Percentiles rank a stretch among this genome's conserved stretches.
phyloP scores from a whole-genome alignment of 2,888 invertebrate species.

The Saturnia japonica region DNA sequence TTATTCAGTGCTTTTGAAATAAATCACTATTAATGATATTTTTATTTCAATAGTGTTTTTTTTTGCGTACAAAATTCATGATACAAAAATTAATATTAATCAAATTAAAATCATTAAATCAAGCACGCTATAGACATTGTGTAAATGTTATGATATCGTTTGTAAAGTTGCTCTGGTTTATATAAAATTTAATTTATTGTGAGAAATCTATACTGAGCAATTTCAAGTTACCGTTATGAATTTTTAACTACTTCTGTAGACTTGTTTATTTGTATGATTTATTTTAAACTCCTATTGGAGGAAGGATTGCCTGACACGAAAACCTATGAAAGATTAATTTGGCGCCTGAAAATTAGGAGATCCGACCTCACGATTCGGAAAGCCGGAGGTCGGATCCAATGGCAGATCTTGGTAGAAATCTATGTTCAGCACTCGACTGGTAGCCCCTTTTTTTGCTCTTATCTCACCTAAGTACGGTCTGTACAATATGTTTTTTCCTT shows the following conservation, averaged over 20 bases:
- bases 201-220: conserved; percentile 54
- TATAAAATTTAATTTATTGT: conserved; percentile 65
- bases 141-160: conserved; percentile 34
- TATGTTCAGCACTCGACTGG: no score
- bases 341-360: no score
- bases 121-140: conserved; percentile 47
- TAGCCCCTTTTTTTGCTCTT: no score
- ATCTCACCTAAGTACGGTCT: no score
- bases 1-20: neutral
- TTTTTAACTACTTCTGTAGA: neutral
- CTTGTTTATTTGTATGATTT: neutral
- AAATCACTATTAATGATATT: conserved; percentile 1
- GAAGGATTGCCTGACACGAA: no score
- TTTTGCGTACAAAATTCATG: neutral
- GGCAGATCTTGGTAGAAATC: no score
- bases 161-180: conserved; percentile 61
- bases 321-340: no score
- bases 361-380: no score
- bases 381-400: no score
- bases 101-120: conserved; percentile 18
- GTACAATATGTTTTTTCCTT: no score
- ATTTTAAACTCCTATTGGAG: no score
- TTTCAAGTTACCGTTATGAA: neutral
- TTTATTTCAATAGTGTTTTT: conserved; percentile 5
- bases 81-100: conserved; percentile 13